Percentiles rank a stretch among this genome's conserved stretches.
Conservation (phyloP, 2,888 invertebrate genomes). For the Trachelus stipa region DNA sequence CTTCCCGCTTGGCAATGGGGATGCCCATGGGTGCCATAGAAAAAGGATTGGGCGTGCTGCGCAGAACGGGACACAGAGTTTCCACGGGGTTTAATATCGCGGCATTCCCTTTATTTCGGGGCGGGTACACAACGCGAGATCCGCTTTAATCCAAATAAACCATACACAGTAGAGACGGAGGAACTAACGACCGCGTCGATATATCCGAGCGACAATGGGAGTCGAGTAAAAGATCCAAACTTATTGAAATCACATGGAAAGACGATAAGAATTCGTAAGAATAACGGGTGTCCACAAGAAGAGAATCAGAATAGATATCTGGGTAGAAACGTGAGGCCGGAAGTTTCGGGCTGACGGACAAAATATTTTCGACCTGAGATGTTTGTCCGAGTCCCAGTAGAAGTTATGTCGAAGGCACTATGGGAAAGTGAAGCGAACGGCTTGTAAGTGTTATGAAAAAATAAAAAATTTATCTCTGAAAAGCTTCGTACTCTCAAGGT, state of each 20-base stretch:
- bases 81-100: conserved; percentile 53
- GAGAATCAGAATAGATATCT: too few species aligned
- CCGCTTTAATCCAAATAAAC: conserved; percentile 61
- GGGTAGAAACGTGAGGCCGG: not conserved
- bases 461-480: conserved; percentile 45
- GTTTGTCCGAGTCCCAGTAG: conserved; percentile 42
- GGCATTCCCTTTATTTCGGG: conserved; percentile 59
- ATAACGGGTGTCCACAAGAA: too few species aligned
- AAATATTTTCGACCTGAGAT: conserved; percentile 39
- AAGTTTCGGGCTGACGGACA: conserved; percentile 27
- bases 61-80: conserved; percentile 22
- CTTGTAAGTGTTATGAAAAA: conserved; percentile 21
- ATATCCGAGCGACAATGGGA: not conserved
- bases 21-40: conserved; percentile 7
- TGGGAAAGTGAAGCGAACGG: conserved; percentile 5
- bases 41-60: conserved; percentile 21
- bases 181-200: conserved; percentile 7
- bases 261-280: too few species aligned
- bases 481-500: not conserved
- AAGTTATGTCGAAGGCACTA: conserved; percentile 34
- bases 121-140: conserved; percentile 50
- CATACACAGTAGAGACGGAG: conserved; percentile 35
- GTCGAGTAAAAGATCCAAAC: too few species aligned
- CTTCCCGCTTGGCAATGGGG: not conserved
- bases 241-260: too few species aligned